Evolutionary conservation across 2,888 invertebrate species (phyloP), one percentile per base, ranked within the genome.

Genomic region (Tiphia femorata): DNA sequence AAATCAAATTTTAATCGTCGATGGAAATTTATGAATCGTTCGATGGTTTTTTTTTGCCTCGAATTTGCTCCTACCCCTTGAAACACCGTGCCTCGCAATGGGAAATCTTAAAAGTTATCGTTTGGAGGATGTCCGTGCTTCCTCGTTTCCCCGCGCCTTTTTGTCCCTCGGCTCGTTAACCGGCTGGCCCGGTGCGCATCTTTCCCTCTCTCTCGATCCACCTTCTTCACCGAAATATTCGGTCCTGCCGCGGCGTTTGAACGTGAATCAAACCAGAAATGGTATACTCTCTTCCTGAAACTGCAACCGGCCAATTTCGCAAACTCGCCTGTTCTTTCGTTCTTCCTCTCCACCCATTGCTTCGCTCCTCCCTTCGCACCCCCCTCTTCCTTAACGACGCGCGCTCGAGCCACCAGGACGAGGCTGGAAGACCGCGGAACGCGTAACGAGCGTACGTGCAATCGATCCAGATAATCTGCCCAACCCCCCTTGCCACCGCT

Each of bases 391-490:
- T 65, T 67, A 64, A 59, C 60, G 64, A 61, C 35, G 52, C 48
- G 30, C 42, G 44, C 35, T 55, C 25, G 43, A 29, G 43, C 58
- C 56, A 47, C 54, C 56, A 58, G 58, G 62, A 74, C 69, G 64
- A 64, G 66, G 64, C 59, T 70, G 66, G 64, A 58, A 62, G 57
- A n/a, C 51, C 47, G 51, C 40, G 64, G 59, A 66, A 66, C 61
- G 66, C 65, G 60, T 68, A 70, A 70, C 56, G 64, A 67, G 58
- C 61, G 59, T 70, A 65, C 67, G 67, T 70, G 53, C 57, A 60
- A 70, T 63, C 66, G 50, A 53, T 10, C 33, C 52, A 44, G 53
- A 54, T 61, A 70, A 69, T 66, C 67, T 66, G 60, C 64, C 57
- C 58, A 64, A 60, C 49, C 64, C 64, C n/a, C n/a, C n/a, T n/a